Evolutionary conservation across 2,888 invertebrate species (phyloP).

Genomic region (Oscheius sp.): DNA sequence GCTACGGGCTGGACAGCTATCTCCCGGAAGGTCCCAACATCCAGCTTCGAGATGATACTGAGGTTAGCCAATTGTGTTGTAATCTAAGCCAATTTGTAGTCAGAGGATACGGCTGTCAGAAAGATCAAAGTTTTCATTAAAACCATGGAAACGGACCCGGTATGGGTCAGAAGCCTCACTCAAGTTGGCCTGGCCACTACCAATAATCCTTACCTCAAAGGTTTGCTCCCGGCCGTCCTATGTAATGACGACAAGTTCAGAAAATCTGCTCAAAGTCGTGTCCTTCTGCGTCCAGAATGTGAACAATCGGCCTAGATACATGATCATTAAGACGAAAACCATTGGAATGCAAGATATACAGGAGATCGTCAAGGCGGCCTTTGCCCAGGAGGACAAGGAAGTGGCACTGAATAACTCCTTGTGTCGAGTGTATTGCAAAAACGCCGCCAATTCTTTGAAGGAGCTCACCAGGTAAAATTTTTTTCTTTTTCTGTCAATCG

Average conservation of each 20-base stretch:
- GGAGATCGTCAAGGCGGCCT: background rate
- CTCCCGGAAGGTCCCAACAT: background rate
- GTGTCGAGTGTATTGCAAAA: slow-evolving; percentile 16
- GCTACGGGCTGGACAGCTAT: background rate
- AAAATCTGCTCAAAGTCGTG: background rate
- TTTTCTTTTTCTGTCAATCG: background rate
- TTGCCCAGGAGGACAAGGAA: background rate
- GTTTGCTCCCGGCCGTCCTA: background rate
- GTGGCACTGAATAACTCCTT: slow-evolving; percentile 7
- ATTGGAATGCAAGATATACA: slow-evolving; percentile 2
- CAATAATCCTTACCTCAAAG: slow-evolving; percentile 7
- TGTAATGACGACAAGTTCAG: background rate
- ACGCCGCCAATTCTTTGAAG: background rate
- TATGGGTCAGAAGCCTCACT: slow-evolving; percentile 7
- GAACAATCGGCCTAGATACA: slow-evolving; percentile 3
- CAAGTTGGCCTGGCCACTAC: background rate
- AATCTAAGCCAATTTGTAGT: background rate
- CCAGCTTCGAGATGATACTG: background rate
- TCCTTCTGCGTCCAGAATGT: background rate
- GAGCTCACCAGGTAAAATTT: background rate
- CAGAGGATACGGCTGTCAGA: background rate
- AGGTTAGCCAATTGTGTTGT: background rate
- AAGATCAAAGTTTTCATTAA: background rate
- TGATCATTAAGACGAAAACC: background rate
- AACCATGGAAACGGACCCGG: slow-evolving; percentile 1